A percentile compares a stretch with the other conserved stretches of the same genome.
Evolutionary conservation across 2,113 vertebrate species (phyloP).

Genomic region (Rhipidura dahli): DNA sequence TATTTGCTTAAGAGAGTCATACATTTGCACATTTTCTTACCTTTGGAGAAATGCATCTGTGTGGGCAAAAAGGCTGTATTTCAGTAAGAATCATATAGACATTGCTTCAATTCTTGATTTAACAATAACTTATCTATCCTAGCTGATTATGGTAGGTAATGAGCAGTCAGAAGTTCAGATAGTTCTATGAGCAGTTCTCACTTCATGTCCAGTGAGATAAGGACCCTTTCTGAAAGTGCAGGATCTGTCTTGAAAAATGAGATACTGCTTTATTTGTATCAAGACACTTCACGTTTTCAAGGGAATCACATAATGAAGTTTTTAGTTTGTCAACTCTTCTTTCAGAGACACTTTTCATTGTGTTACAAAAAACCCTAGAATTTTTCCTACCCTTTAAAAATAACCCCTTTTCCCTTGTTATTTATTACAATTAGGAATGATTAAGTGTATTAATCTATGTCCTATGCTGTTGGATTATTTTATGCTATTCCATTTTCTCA

Average conservation of each 20-base stretch:
- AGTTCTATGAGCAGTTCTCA: neutral
- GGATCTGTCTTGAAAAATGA: constrained; percentile 24
- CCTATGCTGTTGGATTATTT: neutral
- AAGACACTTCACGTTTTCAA: neutral
- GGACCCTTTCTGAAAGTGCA: neutral
- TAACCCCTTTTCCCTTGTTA: neutral
- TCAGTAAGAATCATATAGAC: neutral
- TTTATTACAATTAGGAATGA: neutral
- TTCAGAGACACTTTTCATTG: neutral
- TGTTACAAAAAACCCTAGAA: neutral
- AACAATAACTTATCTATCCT: neutral
- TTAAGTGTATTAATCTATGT: neutral
- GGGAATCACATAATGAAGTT: neutral
- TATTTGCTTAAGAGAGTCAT: neutral
- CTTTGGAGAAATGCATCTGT: neutral
- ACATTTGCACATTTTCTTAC: neutral
- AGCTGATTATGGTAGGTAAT: neutral
- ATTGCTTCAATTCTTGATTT: neutral
- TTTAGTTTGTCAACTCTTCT: neutral
- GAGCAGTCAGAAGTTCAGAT: neutral
- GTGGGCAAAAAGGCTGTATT: neutral
- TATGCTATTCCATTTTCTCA: neutral
- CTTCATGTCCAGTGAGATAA: neutral
- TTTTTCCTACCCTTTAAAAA: neutral
- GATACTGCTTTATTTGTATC: neutral